Evolutionary conservation across 2,113 vertebrate species (phyloP).

Genomic region (Thermophis baileyi): DNA sequence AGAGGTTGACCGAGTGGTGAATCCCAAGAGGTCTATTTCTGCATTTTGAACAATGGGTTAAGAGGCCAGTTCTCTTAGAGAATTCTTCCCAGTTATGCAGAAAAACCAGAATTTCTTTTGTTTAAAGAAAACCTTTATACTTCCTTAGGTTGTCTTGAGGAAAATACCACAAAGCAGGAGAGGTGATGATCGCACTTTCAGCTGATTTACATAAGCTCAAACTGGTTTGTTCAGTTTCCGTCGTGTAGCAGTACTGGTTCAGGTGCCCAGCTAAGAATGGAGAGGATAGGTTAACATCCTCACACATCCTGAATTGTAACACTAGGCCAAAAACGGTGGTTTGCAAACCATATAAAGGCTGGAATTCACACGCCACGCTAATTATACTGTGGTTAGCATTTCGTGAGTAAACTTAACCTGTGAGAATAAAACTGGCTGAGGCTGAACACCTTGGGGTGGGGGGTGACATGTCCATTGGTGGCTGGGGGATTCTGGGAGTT

Average conservation of each 20-base stretch:
- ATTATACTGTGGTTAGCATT: neutral
- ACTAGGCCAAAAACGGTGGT: neutral
- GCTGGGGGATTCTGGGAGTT: neutral
- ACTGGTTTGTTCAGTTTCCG: neutral
- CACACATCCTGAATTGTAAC: neutral
- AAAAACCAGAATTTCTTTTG: constrained; percentile 40
- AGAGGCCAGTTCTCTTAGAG: constrained; percentile 5
- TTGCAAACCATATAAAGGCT: neutral
- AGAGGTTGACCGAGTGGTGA: neutral
- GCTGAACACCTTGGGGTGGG: neutral
- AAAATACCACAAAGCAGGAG: neutral
- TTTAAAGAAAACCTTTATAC: accelerated
- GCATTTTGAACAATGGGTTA: neutral
- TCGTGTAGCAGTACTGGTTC: neutral
- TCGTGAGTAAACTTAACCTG: neutral
- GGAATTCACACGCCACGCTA: neutral
- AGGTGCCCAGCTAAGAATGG: neutral
- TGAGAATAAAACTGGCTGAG: no score
- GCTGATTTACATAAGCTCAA: neutral
- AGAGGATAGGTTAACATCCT: neutral
- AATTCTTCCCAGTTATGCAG: constrained; percentile 47
- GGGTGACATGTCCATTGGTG: neutral
- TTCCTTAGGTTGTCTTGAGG: neutral
- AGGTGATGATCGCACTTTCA: neutral
- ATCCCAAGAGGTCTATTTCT: neutral